Base-by-base conservation (phyloP, 92 coral and sea anemone species). In the Virgularia gustaviana region DNA sequence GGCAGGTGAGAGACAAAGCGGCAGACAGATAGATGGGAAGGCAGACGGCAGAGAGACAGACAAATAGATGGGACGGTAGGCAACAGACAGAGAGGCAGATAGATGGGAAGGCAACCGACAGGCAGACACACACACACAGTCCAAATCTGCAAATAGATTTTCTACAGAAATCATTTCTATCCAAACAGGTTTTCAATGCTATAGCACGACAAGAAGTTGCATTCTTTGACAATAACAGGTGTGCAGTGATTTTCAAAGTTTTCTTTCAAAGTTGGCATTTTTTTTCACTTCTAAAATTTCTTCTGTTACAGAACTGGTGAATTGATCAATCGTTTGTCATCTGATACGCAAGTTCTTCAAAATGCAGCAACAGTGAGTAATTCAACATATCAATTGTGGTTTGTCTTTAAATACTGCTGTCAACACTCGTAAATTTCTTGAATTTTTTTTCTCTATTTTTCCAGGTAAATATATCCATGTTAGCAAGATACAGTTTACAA, bases 331-430 rank as follows among this genome's bases (percentile, higher is more conserved):
- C 83, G 97, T 57, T 76, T 90, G 51, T 78, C 97, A 44, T 90
- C 97, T 57, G 97, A 90, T 63, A 90, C 97, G 51, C 97, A 90
- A 85, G 97, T 90, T 9, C 88, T 90, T 39, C 97, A 90, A 75
- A 90, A 90, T 85, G 88, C 88, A 9, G 44, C 88, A 6, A 90
- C 97, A 47, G 97, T 90, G 80, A 57, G 90, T 83, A 6, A 36
- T 13, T 22, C 51, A 25, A 6, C 16, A 29, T 18, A 13, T 16
- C 71, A 27, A 16, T 1, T 10, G 39, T 2, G 39, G 23, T 10
- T 22, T 22, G 0, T 2, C 9, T 37, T 62, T 62, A n/a, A 62
- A 32, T 62, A 6, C 23, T 27, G 57, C 10, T 36, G 15, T 9
- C 6, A 42, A 16, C 9, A 9, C 11, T 27, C 22, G 41, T 58